Base-by-base conservation (phyloP, 23 tunicate genomes). In the Pegea sp. region DNA sequence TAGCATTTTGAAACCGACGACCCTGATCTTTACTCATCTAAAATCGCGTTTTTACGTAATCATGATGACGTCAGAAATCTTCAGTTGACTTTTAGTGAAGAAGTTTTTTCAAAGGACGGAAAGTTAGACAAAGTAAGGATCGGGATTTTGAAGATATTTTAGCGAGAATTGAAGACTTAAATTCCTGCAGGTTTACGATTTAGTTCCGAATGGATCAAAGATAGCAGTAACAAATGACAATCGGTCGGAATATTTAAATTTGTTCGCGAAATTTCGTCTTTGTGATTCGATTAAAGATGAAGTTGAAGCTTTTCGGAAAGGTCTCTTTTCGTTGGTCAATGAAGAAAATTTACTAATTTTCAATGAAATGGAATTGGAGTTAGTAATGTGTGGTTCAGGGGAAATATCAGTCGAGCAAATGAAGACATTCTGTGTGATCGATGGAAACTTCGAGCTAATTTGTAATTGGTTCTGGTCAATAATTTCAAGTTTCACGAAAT, bases 1-100 rank as follows among this genome's bases (percentile, higher is more conserved):
- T 76, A 84, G 95, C 71, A 84, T 58, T 84, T 84, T 48, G 84
- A 63, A 44, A 84, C 84, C 51, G 95, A 84, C 49, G 95, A 84
- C 31, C 84, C 75, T 4, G 95, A 84, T 22, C 38, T 84, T 16
- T 84, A 48, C 42, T 58, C 61, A 43, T 63, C 53, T 34, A 84
- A 84, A 58, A 61, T 84, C 24, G 33, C 57, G 53, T 74, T 69
- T 38, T 63, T 84, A 20, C 34, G 68, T 4, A 73, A 84, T 34
- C 63, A 74, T 46, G 95, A 84, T 44, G 70, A 69, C 53, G 28
- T 64, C 2, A 16, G 16, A 38, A 86, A 84, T 52, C 43, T 69
- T 57, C 84, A 74, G 4, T 30, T 84, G 61, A 67, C 68, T 42
- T 84, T 84, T 44, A 22, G 67, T 31, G 95, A 84, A 57, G 95